phyloP scores from a whole-genome alignment of 2,888 invertebrate species.

The Conistra vaccinii region DNA sequence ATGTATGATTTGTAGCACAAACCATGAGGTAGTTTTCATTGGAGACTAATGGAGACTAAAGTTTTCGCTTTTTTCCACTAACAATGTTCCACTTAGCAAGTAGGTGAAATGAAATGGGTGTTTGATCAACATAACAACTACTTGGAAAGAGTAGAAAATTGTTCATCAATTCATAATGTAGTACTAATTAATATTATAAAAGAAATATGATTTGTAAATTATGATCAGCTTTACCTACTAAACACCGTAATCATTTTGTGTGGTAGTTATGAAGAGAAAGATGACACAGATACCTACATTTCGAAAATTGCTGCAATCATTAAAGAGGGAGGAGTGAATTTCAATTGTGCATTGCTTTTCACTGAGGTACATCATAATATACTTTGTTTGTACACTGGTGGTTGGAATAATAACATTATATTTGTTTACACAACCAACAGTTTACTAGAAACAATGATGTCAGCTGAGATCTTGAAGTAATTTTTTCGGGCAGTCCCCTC shows the following conservation, averaged over 20 bases:
- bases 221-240: not conserved
- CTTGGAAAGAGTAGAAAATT: slow-evolving; percentile 51
- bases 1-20: slow-evolving; percentile 55
- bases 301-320: slow-evolving; percentile 44
- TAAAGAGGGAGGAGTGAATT: slow-evolving; percentile 30
- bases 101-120: slow-evolving; percentile 81
- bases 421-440: slow-evolving; percentile 46
- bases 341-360: slow-evolving; percentile 32
- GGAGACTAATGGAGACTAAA: slow-evolving; percentile 30
- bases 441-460: slow-evolving; percentile 39
- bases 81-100: slow-evolving; percentile 75
- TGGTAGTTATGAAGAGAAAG: slow-evolving; percentile 31
- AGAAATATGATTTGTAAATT: slow-evolving; percentile 7
- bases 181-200: slow-evolving; percentile 11
- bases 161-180: slow-evolving; percentile 11
- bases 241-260: slow-evolving; percentile 12
- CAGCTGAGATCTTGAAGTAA: slow-evolving; percentile 16
- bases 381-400: slow-evolving; percentile 38
- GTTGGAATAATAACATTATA: slow-evolving; percentile 38
- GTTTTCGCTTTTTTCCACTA: slow-evolving; percentile 52
- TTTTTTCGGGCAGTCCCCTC: not conserved
- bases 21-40: slow-evolving; percentile 41
- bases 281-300: slow-evolving; percentile 58
- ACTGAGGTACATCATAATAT: slow-evolving; percentile 11
- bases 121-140: slow-evolving; percentile 76